Base-by-base conservation (phyloP, 2,113 vertebrate genomes). In the Eudyptes chrysolophus region DNA sequence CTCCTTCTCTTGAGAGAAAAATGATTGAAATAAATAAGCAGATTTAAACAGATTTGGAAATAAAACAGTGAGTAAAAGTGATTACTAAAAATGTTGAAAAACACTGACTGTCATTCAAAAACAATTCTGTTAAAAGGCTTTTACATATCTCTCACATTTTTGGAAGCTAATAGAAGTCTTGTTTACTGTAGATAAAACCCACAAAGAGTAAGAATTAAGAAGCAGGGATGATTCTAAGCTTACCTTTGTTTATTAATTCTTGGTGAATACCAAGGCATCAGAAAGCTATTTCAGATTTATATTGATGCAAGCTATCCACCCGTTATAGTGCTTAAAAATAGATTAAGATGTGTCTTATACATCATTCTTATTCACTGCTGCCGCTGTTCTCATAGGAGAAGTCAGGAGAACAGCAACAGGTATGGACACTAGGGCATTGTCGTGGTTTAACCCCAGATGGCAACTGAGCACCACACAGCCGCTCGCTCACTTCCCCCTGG, bases 11-110 rank as follows among this genome's bases (percentile, higher is more conserved):
- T 71, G 46, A 66, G 52, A 95, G 89, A 94, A 80, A 84, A 95
- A 94, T 93, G 5, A 72, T 87, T 57, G 4, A 83, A 95, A 92
- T 27, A 84, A 84, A 92, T 82, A 79, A 96, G 30, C 58, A 96
- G 87, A 95, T 79, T 97, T 97, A 48, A 96, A 74, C 29, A 78
- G 80, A 91, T 76, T 95, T 91, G 75, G 72, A 74, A 94, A 76
- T 93, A 58, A 96, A 95, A 77, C 68, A 76, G 78, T 90, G 76
- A 94, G 62, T 89, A 96, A 89, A 96, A 97, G 36, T 95, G 84
- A 95, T 96, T 94, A 86, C 64, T 84, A 91, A 98, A 96, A 97
- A 93, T 89, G 82, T 93, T 95, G 91, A 76, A 98, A 97, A 97
- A 76, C 85, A 90, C 74, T 69, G 92, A 79, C 46, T 88, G 83